Percentiles rank a stretch among this genome's conserved stretches.
These are phyloP conservation scores for Opisthocomus hoazin DNA, from an alignment of 2,113 vertebrate genomes.

Conservation along the genomic window DNA sequence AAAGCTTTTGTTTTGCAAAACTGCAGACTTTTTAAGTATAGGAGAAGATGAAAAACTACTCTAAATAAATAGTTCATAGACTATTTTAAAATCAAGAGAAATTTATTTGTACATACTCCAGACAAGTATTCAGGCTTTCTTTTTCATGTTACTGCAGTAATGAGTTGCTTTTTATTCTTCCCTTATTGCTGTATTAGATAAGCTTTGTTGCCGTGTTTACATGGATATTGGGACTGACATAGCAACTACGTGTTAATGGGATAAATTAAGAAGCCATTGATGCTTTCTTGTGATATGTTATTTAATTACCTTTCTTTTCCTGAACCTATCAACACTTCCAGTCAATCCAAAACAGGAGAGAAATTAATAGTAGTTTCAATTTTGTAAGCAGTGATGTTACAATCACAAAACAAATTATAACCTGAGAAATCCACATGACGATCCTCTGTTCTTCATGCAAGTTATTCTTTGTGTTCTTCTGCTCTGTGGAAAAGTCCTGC, in stretches of 20 bases:
- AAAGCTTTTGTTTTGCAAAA: background rate
- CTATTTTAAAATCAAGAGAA: background rate
- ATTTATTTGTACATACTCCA: background rate
- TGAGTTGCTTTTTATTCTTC: background rate
- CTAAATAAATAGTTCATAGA: background rate
- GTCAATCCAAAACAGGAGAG: background rate
- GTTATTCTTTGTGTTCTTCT: background rate
- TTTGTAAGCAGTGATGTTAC: background rate
- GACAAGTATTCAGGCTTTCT: background rate
- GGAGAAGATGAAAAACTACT: background rate
- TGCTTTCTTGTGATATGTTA: background rate
- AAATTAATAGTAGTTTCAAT: background rate
- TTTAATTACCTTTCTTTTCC: background rate
- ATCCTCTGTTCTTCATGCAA: background rate
- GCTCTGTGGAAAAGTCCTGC: background rate
- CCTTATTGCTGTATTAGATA: background rate
- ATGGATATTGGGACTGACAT: background rate
- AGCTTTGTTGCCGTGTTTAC: background rate
- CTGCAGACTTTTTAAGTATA: background rate
- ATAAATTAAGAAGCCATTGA: background rate
- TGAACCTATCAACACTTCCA: background rate
- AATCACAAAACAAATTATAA: background rate
- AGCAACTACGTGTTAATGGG: background rate
- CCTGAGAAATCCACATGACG: background rate
- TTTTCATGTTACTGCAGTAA: background rate